Evolutionary conservation across 1,140 invertebrate species (phyloP).

Genomic region (Caenorhabditis latens): DNA sequence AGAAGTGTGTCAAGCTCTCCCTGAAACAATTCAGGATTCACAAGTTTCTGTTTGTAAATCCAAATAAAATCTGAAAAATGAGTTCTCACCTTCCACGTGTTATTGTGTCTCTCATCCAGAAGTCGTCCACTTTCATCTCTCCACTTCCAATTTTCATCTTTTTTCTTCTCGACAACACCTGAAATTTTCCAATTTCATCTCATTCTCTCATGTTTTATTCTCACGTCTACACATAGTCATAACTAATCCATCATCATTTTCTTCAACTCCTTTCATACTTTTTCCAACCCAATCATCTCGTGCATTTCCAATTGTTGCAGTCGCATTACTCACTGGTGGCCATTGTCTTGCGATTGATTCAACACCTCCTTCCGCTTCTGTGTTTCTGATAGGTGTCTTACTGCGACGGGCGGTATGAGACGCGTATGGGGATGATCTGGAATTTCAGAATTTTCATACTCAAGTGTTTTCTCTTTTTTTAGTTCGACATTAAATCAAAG

Average conservation of each 20-base stretch:
- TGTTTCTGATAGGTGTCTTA: conserved; percentile 47
- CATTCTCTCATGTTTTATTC: neutral
- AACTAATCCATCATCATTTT: conserved; percentile 57
- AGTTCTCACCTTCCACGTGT: conserved; percentile 58
- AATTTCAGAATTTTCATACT: conserved; percentile 10
- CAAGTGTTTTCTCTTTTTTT: too few relatives aligned
- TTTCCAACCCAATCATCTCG: conserved; percentile 55
- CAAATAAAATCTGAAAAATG: neutral
- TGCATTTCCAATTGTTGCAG: conserved; percentile 58
- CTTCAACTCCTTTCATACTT: conserved; percentile 44
- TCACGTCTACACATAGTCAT: conserved; percentile 63
- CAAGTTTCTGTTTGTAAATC: neutral
- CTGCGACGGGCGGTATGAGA: conserved; percentile 56
- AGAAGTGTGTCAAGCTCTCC: conserved; percentile 62
- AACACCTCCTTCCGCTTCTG: conserved; percentile 31
- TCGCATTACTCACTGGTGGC: conserved; percentile 64
- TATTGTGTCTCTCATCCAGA: conserved; percentile 62
- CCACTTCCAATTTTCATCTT: conserved; percentile 67
- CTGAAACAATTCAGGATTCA: conserved; percentile 31
- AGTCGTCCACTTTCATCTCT: conserved; percentile 62
- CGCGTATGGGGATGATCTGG: conserved; percentile 58
- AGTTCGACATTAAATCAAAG: too few relatives aligned
- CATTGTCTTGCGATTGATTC: conserved; percentile 52
- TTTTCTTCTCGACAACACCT: conserved; percentile 67
- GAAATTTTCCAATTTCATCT: conserved; percentile 20